Evolutionary conservation across 2,888 invertebrate species (phyloP), one percentile per base, ranked within the genome.

Genomic region (Cyclophora punctaria): DNA sequence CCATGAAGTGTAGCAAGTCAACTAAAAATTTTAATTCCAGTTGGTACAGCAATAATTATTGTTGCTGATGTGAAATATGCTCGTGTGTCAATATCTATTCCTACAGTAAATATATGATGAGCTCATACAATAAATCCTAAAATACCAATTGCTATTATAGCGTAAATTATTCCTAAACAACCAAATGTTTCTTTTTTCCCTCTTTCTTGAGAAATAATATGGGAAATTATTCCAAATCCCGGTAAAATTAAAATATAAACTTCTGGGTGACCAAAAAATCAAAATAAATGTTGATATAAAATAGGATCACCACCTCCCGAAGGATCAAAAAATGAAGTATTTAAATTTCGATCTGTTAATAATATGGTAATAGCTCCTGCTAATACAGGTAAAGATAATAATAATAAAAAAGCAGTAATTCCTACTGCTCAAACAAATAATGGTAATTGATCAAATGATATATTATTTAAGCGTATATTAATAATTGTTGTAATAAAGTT

Each of bases 231-330:
- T 0, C 95, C 94, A 90, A 95, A 95, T 79, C 93, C 94, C 0
- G 94, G 94, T 66, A 95, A 71, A 92, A 95, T 95, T 89, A 95
- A 83, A 93, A 95, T 94, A 83, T 95, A 96, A 57, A 95, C 94
- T 91, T 95, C 95, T 5, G 95, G 95, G 50, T 95, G 95, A 0
- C 95, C 95, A 91, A 95, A 96, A 87, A 95, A 95, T 92, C 95
- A 95, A 86, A 96, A 95, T 90, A 95, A 83, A 78, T 95, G 94
- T 91, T 95, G 94, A 49, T 93, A 95, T 63, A 95, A 64, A 83
- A 95, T 91, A 2, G 94, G 95, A 50, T 95, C 95, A 49, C 95
- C 95, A 35, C 95, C 95, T 55, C 94, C 94, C 0, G 91, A 89
- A 0, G 94, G 94, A 41, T 95, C 94, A 90, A 95, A 95, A 80